Evolutionary conservation across 2,888 invertebrate genomes (phyloP).

Genomic region (Agrotis ipsilon): DNA sequence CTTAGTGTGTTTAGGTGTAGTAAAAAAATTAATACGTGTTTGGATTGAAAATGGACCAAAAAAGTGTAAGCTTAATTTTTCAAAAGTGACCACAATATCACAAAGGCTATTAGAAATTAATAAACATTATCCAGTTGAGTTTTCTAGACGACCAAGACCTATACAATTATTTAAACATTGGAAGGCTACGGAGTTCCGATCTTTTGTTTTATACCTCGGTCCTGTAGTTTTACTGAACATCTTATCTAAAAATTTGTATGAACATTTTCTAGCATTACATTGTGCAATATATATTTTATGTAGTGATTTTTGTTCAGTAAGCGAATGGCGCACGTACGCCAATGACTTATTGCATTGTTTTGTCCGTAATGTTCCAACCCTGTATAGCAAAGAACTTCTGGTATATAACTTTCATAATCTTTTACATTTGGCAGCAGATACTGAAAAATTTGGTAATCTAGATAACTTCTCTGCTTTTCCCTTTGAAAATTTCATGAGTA

Average conservation of each 20-base stretch:
- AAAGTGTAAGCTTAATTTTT: background rate
- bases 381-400: background rate
- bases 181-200: background rate
- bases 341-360: slow-evolving; percentile 1
- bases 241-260: background rate
- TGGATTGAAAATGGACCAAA: background rate
- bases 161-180: slow-evolving; percentile 3
- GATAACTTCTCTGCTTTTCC: background rate
- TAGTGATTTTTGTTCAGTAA: background rate
- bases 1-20: background rate
- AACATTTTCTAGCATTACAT: slow-evolving; percentile 1
- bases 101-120: background rate
- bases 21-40: background rate
- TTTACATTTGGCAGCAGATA: background rate
- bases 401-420: background rate
- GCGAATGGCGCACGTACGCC: background rate
- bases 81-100: background rate
- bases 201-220: background rate
- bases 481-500: background rate
- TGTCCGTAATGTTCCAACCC: background rate
- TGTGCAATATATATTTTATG: background rate
- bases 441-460: background rate
- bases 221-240: background rate
- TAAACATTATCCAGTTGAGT: background rate
- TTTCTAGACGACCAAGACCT: background rate